Conservation (phyloP, 2,113 vertebrate species). For the Laticauda colubrina region DNA sequence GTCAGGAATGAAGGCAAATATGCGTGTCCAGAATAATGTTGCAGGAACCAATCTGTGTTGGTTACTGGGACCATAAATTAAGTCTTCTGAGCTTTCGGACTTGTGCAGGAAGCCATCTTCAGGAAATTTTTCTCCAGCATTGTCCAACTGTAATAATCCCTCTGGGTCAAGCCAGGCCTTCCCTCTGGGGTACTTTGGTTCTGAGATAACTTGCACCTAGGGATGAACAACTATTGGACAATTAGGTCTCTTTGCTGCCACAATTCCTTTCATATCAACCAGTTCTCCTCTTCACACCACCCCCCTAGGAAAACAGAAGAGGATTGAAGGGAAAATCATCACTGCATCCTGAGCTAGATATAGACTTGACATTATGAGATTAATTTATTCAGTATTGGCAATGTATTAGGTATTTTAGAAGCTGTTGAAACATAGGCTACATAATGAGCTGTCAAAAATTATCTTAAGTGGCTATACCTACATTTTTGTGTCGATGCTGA, state of each 20-base stretch:
- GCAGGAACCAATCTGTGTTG: not conserved
- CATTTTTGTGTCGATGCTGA: not conserved
- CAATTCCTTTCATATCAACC: not conserved
- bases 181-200: not conserved
- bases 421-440: not conserved
- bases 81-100: not conserved
- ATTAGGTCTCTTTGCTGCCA: not conserved
- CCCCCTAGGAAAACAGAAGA: not conserved
- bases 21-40: not conserved
- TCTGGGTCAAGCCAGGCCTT: not conserved
- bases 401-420: not conserved
- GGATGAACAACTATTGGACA: not conserved
- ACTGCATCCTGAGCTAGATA: not conserved
- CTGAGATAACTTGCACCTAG: not conserved
- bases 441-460: not conserved
- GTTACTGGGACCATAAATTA: not conserved
- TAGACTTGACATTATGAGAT: not conserved
- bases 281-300: not conserved
- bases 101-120: not conserved
- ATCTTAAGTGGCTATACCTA: not conserved
- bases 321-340: not conserved
- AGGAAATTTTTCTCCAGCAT: not conserved
- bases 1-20: not conserved
- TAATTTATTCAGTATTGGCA: not conserved
- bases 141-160: not conserved